Evolutionary conservation across 2,113 vertebrate species (phyloP).

Genomic region (Vulpes vulpes): DNA sequence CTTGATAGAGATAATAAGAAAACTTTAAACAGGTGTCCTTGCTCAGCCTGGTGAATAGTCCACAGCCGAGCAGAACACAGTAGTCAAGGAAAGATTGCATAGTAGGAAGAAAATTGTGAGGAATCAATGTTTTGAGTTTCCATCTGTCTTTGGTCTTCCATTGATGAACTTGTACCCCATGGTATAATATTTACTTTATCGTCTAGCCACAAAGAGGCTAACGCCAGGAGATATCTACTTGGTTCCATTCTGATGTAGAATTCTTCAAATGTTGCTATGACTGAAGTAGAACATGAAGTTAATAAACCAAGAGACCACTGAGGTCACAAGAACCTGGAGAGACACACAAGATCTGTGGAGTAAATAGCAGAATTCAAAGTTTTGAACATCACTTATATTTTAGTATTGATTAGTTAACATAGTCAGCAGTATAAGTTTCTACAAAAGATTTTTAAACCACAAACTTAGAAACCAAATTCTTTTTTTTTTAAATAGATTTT

Average conservation of each 20-base stretch:
- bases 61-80: not conserved
- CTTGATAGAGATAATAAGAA: not conserved
- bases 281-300: not conserved
- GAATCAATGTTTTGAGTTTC: not conserved
- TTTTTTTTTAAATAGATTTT: no score
- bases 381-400: not conserved
- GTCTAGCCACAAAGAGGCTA: not conserved
- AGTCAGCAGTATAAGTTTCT: no score
- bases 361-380: not conserved
- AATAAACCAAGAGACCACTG: not conserved
- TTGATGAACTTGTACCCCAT: not conserved
- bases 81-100: not conserved
- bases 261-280: no score
- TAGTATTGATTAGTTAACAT: not conserved
- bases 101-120: not conserved
- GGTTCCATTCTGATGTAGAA: rapidly evolving
- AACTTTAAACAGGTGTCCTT: rapidly evolving
- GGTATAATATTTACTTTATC: no score
- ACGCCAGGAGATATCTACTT: not conserved
- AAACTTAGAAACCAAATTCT: not conserved
- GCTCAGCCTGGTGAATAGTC: not conserved
- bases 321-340: not conserved
- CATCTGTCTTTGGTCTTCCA: not conserved
- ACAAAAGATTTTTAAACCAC: not conserved
- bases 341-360: no score